These are phyloP conservation scores for Microplitis manilae DNA, from an alignment of 2,888 invertebrate species.

Conservation along the genomic window DNA sequence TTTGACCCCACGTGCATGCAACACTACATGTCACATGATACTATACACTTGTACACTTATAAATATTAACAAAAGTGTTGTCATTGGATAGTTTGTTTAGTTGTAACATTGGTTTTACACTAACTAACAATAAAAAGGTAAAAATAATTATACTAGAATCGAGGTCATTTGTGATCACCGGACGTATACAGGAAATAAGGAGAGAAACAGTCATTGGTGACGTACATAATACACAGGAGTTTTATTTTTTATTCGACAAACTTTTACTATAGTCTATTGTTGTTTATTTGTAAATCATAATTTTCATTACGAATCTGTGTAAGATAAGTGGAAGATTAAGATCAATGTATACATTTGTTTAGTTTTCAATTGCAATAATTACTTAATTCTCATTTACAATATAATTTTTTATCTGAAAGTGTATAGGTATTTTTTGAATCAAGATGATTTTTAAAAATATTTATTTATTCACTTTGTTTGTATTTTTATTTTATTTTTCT, in stretches of 20 bases:
- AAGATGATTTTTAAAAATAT: background rate
- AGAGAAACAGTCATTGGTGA: conserved; percentile 27
- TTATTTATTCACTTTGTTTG: background rate
- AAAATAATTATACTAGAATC: conserved; percentile 6
- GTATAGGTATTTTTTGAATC: background rate
- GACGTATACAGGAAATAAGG: conserved; percentile 29
- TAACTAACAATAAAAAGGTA: background rate
- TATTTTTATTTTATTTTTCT: background rate
- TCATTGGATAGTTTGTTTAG: background rate
- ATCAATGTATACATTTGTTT: background rate
- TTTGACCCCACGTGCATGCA: conserved; percentile 27
- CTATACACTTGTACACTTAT: conserved; percentile 22
- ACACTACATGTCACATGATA: conserved; percentile 4
- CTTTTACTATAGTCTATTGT: background rate
- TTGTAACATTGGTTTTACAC: background rate
- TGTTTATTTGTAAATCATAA: background rate
- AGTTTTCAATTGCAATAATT: background rate
- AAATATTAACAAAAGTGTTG: conserved; percentile 15
- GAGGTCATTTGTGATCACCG: conserved; percentile 31
- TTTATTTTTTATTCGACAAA: background rate
- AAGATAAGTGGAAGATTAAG: too few relatives aligned
- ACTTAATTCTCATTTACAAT: background rate
- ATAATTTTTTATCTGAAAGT: background rate
- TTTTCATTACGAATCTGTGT: background rate
- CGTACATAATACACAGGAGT: background rate